phyloP scores from a whole-genome alignment of 2,888 invertebrate genomes.

The Pomacea canaliculata region DNA sequence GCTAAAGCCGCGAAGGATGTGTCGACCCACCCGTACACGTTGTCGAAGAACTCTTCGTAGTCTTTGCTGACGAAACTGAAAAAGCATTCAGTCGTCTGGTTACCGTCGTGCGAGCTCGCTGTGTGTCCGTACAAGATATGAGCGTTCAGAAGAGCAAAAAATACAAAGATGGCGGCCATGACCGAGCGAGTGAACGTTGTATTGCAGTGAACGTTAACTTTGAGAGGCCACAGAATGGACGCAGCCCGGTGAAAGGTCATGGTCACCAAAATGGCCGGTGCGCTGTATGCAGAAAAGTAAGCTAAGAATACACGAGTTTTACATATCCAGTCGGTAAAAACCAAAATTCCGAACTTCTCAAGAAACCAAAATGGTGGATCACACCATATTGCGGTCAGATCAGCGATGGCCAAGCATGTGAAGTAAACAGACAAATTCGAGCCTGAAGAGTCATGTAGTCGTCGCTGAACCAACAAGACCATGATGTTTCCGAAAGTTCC shows the following conservation, averaged over 20 bases:
- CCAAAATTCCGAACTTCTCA: background rate
- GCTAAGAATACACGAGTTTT: slow-evolving; percentile 18
- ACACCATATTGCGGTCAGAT: slow-evolving; percentile 28
- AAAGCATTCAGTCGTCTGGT: background rate
- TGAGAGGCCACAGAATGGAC: slow-evolving; percentile 28
- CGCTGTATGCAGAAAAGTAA: slow-evolving; percentile 11
- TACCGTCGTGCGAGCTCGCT: background rate
- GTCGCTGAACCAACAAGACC: slow-evolving; percentile 4
- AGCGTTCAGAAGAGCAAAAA: background rate
- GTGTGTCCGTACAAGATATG: slow-evolving; percentile 13
- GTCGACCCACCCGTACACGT: slow-evolving; percentile 12
- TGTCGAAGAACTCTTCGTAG: background rate
- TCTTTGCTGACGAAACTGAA: slow-evolving; percentile 5
- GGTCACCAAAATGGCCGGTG: slow-evolving; percentile 30
- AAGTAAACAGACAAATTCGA: slow-evolving; percentile 26
- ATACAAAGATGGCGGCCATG: background rate
- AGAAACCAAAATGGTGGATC: slow-evolving; percentile 14
- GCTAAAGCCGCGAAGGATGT: background rate
- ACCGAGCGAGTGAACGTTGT: background rate
- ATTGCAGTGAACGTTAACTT: background rate
- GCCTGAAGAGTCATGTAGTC: background rate
- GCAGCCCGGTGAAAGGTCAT: slow-evolving; percentile 27
- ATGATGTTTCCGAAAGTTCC: slow-evolving; percentile 16
- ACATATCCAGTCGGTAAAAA: slow-evolving; percentile 16
- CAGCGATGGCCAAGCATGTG: slow-evolving; percentile 27